Conservation (phyloP, 2,797 vertebrate species). For the Oreonectes daqikongensis region DNA sequence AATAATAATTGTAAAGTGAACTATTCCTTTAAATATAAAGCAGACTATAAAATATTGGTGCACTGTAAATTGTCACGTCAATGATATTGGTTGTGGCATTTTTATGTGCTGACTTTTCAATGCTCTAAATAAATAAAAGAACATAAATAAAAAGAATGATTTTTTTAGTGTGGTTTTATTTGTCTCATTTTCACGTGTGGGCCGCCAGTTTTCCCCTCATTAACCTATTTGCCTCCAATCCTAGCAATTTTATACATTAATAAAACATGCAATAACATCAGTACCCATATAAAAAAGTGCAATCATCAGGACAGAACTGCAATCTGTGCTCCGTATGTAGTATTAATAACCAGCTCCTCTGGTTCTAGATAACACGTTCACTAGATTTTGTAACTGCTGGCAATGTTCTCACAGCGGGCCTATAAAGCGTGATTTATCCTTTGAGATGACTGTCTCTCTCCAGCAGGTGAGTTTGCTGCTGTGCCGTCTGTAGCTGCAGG, state of each 20-base stretch:
- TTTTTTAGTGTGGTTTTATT: constrained; percentile 8
- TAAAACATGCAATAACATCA: constrained; percentile 16
- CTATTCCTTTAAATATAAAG: not conserved
- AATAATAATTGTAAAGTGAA: too few species aligned
- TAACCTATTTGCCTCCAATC: not conserved
- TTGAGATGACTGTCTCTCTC: constrained; percentile 13
- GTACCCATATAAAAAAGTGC: not conserved
- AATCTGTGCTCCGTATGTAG: not conserved
- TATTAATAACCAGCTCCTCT: not conserved
- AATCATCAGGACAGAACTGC: not conserved
- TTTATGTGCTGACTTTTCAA: constrained; percentile 17
- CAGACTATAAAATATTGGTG: not conserved
- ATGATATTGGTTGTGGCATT: constrained; percentile 22
- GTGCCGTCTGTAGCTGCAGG: constrained; percentile 13
- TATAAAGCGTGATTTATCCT: not conserved
- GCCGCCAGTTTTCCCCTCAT: not conserved
- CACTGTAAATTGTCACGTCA: not conserved
- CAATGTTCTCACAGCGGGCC: not conserved
- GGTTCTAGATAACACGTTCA: not conserved
- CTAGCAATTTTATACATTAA: not conserved
- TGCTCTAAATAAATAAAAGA: too few species aligned
- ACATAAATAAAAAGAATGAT: constrained; percentile 13
- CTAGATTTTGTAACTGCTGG: not conserved
- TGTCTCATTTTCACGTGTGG: not conserved
- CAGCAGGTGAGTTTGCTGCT: constrained; percentile 11